Percentiles rank a stretch among this genome's conserved stretches.
These are phyloP conservation scores for Botrylloides violaceus DNA, from an alignment of 23 tunicate species.

Conservation along the genomic window DNA sequence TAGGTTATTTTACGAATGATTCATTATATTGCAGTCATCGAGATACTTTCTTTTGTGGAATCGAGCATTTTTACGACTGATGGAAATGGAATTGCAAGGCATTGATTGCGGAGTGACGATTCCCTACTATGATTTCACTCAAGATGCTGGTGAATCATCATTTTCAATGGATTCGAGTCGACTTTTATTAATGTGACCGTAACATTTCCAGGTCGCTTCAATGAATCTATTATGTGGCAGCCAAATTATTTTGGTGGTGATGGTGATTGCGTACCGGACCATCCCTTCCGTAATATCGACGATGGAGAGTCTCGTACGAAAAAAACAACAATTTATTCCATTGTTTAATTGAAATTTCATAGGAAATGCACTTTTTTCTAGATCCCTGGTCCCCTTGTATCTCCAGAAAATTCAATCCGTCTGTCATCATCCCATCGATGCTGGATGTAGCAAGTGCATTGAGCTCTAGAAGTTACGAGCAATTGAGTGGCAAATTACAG, in stretches of 20 bases:
- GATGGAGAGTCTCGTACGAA: constrained; percentile 3
- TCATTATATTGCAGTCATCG: constrained; percentile 35
- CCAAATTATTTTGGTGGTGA: constrained; percentile 83
- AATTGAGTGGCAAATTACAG: constrained; percentile 36
- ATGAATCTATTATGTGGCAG: constrained; percentile 77
- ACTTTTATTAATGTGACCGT: neutral
- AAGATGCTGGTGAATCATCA: constrained; percentile 60
- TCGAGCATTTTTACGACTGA: constrained; percentile 64
- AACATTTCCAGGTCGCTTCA: constrained; percentile 37
- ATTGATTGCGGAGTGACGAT: constrained; percentile 49
- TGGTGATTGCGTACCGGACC: constrained; percentile 72
- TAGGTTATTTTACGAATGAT: neutral
- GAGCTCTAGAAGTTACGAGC: constrained; percentile 23
- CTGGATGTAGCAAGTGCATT: constrained; percentile 62
- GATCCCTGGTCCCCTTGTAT: constrained; percentile 73
- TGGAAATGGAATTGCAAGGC: constrained; percentile 57
- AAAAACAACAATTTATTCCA: neutral
- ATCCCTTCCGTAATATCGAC: constrained; percentile 46
- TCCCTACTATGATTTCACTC: constrained; percentile 75
- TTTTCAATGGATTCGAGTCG: neutral
- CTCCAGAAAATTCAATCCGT: constrained; percentile 32
- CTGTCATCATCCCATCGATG: constrained; percentile 57
- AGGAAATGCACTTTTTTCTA: constrained; percentile 3
- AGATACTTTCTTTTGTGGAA: constrained; percentile 72
- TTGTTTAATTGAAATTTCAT: neutral